Conservation (phyloP, 2,888 invertebrate species). For the Invenusta paracnida region DNA sequence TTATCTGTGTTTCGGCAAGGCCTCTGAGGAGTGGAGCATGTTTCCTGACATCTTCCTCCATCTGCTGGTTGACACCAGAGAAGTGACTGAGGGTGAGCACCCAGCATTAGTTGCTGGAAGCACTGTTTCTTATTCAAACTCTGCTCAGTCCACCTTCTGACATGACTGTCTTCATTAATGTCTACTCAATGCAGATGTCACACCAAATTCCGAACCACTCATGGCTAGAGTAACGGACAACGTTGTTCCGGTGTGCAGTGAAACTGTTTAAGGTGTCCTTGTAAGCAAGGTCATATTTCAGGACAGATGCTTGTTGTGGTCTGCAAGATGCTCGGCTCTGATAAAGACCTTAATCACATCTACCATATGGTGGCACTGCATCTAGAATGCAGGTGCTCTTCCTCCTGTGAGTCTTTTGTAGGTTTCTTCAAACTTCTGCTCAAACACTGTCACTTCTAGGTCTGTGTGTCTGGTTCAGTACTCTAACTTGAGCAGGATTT, state of each 20-base stretch:
- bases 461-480: conserved; percentile 18
- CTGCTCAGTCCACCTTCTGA: neutral
- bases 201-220: neutral
- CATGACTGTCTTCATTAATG: conserved; percentile 5
- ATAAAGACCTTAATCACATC: conserved; percentile 7
- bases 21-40: conserved; percentile 20
- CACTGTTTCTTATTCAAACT: neutral
- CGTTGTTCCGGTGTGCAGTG: neutral
- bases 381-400: neutral
- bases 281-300: conserved; percentile 2
- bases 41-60: conserved; percentile 1
- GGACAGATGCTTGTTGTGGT: neutral
- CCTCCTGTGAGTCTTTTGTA: neutral
- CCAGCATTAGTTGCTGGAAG: neutral
- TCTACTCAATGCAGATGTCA: conserved; percentile 1
- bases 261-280: neutral
- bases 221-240: neutral
- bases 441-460: neutral
- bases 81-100: conserved; percentile 27
- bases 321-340: conserved; percentile 8
- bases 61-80: neutral
- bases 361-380: neutral
- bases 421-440: neutral
- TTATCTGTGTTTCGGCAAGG: no score
- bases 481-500: no score